Conservation (phyloP, 1,140 invertebrate genomes). For the Pachyrhynchus sulphureomaculatus region DNA sequence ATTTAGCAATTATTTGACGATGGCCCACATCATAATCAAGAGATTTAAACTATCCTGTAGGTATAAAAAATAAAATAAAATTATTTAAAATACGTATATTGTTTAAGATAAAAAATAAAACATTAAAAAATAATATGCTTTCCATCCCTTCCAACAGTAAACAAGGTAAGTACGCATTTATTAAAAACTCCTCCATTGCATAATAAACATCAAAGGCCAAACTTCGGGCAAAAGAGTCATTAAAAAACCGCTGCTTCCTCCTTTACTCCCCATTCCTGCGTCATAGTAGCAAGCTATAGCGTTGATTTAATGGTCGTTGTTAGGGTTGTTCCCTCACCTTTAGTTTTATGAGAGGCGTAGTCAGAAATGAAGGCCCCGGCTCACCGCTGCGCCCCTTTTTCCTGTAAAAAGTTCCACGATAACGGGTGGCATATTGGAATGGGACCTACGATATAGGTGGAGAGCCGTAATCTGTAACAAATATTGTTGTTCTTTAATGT, state of each 20-base stretch:
- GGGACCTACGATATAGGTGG: not conserved
- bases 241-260: constrained; percentile 2
- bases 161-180: constrained; percentile 3
- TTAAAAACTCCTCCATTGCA: constrained; percentile 3
- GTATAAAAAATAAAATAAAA: no score
- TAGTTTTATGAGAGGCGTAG: constrained; percentile 38
- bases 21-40: no score
- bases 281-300: constrained; percentile 23
- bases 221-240: not conserved
- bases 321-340: constrained; percentile 38
- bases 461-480: no score
- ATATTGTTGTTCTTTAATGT: no score
- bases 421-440: constrained; percentile 4
- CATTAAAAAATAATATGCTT: not conserved
- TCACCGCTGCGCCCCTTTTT: constrained; percentile 7
- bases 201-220: not conserved
- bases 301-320: constrained; percentile 36
- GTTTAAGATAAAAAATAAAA: no score
- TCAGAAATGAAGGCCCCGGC: constrained; percentile 21
- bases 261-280: not conserved
- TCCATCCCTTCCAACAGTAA: not conserved
- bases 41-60: no score
- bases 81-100: no score
- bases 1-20: no score
- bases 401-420: constrained; percentile 39